Conservation (phyloP, 2,797 vertebrate genomes). For the Masticophis lateralis region DNA sequence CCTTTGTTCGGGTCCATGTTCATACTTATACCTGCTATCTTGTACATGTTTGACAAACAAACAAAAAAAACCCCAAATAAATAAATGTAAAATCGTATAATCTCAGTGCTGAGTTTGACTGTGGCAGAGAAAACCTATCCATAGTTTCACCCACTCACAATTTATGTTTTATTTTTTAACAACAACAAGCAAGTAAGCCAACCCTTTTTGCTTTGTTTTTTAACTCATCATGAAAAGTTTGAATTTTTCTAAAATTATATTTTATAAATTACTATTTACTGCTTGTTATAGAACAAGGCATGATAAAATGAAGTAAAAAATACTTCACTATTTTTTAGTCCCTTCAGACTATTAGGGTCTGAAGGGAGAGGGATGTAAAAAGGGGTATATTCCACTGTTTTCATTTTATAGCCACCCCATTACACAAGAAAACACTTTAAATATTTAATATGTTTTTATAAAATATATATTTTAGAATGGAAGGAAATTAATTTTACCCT, state of each 20-base stretch:
- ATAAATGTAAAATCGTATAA: not conserved
- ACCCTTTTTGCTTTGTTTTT: not conserved
- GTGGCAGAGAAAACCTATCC: not conserved
- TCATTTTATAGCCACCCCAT: not conserved
- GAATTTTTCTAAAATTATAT: not conserved
- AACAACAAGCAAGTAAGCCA: not conserved
- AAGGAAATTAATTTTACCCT: not conserved
- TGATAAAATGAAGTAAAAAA: slow-evolving; percentile 1
- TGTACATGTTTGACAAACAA: too few relatives aligned
- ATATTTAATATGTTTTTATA: not conserved
- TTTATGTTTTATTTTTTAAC: not conserved
- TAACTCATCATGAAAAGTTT: slow-evolving; percentile 1
- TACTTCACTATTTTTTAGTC: too few relatives aligned
- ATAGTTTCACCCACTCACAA: not conserved
- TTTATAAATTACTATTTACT: not conserved
- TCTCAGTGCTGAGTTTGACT: not conserved
- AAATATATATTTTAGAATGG: not conserved
- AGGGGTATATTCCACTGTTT: not conserved
- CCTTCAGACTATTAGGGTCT: not conserved
- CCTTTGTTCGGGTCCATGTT: too few relatives aligned
- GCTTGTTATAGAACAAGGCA: slow-evolving; percentile 1
- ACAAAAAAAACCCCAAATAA: not conserved
- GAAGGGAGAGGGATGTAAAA: not conserved
- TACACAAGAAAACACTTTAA: not conserved
- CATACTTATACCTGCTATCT: too few relatives aligned